These are phyloP conservation scores for Malurus cyaneus DNA, from an alignment of 2,113 vertebrate species.

Conservation along the genomic window DNA sequence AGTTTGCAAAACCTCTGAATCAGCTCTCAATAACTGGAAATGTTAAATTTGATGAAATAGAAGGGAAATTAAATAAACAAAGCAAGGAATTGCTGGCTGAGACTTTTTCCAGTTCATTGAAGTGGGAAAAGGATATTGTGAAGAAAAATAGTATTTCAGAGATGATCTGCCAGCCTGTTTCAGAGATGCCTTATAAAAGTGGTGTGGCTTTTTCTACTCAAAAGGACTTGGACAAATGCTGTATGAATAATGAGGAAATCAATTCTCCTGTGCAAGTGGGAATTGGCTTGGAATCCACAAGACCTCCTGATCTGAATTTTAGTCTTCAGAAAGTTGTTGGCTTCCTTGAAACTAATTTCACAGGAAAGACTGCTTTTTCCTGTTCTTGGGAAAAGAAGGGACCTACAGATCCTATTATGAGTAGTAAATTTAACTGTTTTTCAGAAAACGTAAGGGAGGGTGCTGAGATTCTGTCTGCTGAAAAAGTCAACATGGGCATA, in stretches of 20 bases:
- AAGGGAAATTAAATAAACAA: neutral
- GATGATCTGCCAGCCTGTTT: neutral
- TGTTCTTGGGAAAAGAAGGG: neutral
- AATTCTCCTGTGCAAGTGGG: neutral
- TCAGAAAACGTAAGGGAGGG: neutral
- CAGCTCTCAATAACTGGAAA: neutral
- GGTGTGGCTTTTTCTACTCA: neutral
- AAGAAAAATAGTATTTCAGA: neutral
- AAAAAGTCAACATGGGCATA: neutral
- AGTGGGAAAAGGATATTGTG: neutral
- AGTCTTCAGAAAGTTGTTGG: neutral
- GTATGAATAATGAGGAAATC: neutral
- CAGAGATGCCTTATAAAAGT: neutral
- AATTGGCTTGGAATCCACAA: neutral
- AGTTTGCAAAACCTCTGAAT: neutral
- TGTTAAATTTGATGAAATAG: neutral
- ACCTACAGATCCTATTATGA: neutral
- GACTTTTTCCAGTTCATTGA: neutral
- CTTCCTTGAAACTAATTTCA: neutral
- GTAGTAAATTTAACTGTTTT: neutral
- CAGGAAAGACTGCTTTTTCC: neutral
- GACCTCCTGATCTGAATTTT: neutral
- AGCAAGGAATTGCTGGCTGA: neutral
- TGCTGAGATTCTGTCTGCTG: neutral
- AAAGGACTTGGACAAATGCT: neutral